Base-by-base conservation (phyloP, 2,888 invertebrate genomes). In the Eumerus sabulonum region DNA sequence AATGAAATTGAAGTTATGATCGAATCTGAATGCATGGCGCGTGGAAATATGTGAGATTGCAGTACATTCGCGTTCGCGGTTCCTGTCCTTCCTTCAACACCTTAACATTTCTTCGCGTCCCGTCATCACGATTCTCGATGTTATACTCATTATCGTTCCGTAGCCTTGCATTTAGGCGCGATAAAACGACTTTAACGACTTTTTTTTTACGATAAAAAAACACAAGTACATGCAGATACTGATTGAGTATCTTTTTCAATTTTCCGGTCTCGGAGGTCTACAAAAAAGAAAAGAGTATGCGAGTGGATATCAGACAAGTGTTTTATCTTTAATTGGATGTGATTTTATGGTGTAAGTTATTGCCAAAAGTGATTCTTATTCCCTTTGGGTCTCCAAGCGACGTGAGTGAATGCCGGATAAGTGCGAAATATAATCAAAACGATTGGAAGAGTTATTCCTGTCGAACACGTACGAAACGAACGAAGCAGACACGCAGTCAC, bases 41-140 rank as follows among this genome's bases (percentile, higher is more conserved):
- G 79, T 79, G 79, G 54, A 74, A 68, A 54, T 70, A 79, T 79
- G 79, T 68, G 51, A 67, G 44, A 63, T 57, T 73, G 72, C 77
- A 63, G 19, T 79, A 62, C 64, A 68, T 57, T 36, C 40, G 38
- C 40, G 57, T 50, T 38, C 47, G 67, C 53, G 67, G 19, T 48
- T 71, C 38, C 54, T 54, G 48, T 63, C 36, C 47, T n/a, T 2
- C 27, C 27, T 27, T 27, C 27, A 7, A 2, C 2, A 27, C 27
- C 2, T 27, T 7, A 27, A 4, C 27, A 7, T 27, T 27, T 7
- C 27, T 27, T 27, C 27, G 2, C 27, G 27, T 7, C 27, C 7
- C 27, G 27, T 27, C 27, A 27, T 27, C 27, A n/a, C n/a, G n/a
- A n/a, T n/a, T n/a, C n/a, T n/a, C n/a, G n/a, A n/a, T n/a, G n/a